Percentiles rank a stretch among this genome's conserved stretches.
These are phyloP conservation scores for Colinus virginianus DNA, from an alignment of 2,113 vertebrate genomes.

Conservation along the genomic window DNA sequence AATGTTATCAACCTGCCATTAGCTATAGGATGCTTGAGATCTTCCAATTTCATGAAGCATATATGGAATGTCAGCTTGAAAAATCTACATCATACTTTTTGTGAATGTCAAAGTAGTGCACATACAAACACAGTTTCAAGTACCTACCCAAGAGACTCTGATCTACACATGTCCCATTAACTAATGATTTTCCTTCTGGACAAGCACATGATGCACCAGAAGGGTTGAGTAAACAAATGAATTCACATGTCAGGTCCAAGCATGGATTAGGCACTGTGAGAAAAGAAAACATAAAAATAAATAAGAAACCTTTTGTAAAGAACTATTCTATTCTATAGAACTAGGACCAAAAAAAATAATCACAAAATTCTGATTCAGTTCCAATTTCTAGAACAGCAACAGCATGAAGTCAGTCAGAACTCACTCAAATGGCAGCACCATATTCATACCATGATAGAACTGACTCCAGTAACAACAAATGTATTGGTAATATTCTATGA, in stretches of 20 bases:
- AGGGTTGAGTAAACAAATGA: constrained; percentile 95
- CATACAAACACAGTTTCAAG: background rate
- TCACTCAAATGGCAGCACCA: background rate
- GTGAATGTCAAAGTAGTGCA: background rate
- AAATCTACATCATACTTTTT: background rate
- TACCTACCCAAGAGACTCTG: constrained; percentile 86
- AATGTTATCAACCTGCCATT: background rate
- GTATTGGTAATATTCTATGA: background rate
- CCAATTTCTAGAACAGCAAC: background rate
- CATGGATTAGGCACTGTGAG: constrained; percentile 91
- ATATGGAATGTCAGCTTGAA: background rate
- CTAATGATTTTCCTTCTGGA: constrained; percentile 92
- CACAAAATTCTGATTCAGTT: background rate
- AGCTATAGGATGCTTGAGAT: background rate
- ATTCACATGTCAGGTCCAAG: constrained; percentile 89
- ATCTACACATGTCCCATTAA: constrained; percentile 92
- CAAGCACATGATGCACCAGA: constrained; percentile 91
- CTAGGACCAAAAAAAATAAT: background rate
- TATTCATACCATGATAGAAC: background rate
- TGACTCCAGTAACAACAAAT: background rate
- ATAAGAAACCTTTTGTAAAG: too few species aligned
- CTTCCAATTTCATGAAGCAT: background rate
- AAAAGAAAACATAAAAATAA: background rate
- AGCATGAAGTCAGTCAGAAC: background rate
- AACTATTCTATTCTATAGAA: background rate